Evolutionary conservation across 2,888 invertebrate species (phyloP).

Genomic region (Tryphoninae sp.): DNA sequence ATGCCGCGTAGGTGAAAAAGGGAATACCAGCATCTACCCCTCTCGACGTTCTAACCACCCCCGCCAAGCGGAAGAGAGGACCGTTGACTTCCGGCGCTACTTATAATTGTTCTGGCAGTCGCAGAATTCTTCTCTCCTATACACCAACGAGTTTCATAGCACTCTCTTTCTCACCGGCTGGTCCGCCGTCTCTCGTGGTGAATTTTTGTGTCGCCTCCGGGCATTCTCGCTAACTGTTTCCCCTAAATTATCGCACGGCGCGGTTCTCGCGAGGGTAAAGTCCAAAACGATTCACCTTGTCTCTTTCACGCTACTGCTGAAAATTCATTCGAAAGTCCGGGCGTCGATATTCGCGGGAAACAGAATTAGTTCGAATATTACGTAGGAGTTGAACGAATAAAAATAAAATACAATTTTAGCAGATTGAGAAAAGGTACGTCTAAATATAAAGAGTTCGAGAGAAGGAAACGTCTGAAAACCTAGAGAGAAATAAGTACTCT

Average conservation of each 20-base stretch:
- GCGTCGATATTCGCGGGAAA: neutral
- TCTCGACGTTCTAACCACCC: conserved; percentile 17
- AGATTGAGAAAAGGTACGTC: neutral
- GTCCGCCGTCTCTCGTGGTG: conserved; percentile 22
- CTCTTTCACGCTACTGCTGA: neutral
- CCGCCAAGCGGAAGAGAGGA: conserved; percentile 64
- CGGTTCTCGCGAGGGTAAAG: conserved; percentile 34
- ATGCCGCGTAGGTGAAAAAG: conserved; percentile 36
- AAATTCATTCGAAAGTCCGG: conserved; percentile 16
- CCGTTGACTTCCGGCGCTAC: conserved; percentile 76
- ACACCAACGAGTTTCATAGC: neutral
- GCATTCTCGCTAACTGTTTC: conserved; percentile 73
- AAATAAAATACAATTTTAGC: neutral
- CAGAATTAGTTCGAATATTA: too few relatives aligned
- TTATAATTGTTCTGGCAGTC: conserved; percentile 76
- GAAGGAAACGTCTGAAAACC: conserved; percentile 64
- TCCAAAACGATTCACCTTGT: conserved; percentile 9
- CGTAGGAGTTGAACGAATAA: neutral
- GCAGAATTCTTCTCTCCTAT: conserved; percentile 29
- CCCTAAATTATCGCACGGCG: conserved; percentile 67
- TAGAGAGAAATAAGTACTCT: conserved; percentile 67
- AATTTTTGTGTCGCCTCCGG: conserved; percentile 69
- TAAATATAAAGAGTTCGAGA: too few relatives aligned
- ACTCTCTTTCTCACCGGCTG: neutral
- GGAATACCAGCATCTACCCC: conserved; percentile 17